Conservation (phyloP, 2,888 invertebrate genomes). For the Oligia fasciuncula region DNA sequence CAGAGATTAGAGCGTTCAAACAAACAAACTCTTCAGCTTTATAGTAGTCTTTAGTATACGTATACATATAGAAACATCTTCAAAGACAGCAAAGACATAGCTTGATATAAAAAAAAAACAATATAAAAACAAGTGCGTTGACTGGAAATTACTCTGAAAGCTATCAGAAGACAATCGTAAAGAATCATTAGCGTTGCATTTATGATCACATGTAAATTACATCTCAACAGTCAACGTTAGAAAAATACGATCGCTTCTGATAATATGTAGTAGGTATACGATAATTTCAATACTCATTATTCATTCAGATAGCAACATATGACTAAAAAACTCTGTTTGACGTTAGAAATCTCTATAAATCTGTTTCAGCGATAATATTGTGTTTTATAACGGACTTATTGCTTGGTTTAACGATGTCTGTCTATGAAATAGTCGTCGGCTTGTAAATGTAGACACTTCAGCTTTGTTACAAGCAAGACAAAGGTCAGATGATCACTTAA, state of each 20-base stretch:
- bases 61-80: conserved; percentile 14
- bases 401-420: conserved; percentile 17
- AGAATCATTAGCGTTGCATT: conserved; percentile 64
- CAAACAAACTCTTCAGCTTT: neutral
- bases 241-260: conserved; percentile 36
- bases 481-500: conserved; percentile 14
- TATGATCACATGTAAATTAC: conserved; percentile 57
- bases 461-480: conserved; percentile 2
- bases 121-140: conserved; percentile 53
- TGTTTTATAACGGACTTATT: conserved; percentile 20
- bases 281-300: conserved; percentile 47
- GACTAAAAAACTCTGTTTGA: conserved; percentile 21
- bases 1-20: neutral
- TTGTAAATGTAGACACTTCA: conserved; percentile 18
- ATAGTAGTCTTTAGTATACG: too few species aligned
- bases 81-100: conserved; percentile 43
- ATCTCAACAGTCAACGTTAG: conserved; percentile 43
- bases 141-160: conserved; percentile 53
- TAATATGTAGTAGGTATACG: conserved; percentile 2
- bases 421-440: neutral
- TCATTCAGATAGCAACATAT: conserved; percentile 23
- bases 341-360: conserved; percentile 39
- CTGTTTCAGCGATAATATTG: conserved; percentile 15
- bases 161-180: conserved; percentile 62
- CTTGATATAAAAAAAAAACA: conserved; percentile 52